Evolutionary conservation across 2,113 vertebrate species (phyloP).

Genomic region (Rhombomys opimus): DNA sequence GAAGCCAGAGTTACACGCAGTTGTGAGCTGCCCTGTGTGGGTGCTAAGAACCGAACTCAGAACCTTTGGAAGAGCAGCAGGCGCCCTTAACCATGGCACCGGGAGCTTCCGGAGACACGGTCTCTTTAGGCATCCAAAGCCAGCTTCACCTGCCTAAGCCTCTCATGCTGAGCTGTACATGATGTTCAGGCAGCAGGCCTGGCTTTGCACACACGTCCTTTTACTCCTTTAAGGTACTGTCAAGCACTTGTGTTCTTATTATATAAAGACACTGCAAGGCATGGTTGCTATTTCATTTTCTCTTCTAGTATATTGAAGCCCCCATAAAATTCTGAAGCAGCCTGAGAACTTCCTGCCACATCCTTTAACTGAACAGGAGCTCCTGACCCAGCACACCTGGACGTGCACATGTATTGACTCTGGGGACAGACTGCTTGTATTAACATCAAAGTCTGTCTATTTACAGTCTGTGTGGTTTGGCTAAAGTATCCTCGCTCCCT

Average conservation of each 20-base stretch:
- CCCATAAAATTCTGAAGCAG: neutral
- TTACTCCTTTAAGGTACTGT: neutral
- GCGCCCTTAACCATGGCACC: neutral
- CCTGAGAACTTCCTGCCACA: neutral
- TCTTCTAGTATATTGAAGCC: neutral
- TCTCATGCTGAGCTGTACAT: neutral
- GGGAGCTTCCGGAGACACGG: neutral
- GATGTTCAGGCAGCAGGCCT: neutral
- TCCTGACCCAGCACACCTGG: rapidly evolving
- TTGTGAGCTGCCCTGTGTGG: neutral
- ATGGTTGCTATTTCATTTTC: neutral
- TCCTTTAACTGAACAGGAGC: neutral
- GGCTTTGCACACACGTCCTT: neutral
- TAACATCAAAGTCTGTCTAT: neutral
- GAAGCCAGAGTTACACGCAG: neutral
- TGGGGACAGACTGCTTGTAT: neutral
- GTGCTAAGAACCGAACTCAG: neutral
- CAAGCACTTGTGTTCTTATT: neutral
- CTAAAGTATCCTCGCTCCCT: neutral
- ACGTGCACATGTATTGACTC: neutral
- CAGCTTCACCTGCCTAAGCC: neutral
- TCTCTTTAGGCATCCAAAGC: neutral
- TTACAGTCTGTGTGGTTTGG: neutral
- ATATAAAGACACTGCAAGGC: neutral
- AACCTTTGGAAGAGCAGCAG: neutral